phyloP scores from a whole-genome alignment of 37 sponge, comb jelly and placozoan genomes.

The Aphrocallistes beatrix region DNA sequence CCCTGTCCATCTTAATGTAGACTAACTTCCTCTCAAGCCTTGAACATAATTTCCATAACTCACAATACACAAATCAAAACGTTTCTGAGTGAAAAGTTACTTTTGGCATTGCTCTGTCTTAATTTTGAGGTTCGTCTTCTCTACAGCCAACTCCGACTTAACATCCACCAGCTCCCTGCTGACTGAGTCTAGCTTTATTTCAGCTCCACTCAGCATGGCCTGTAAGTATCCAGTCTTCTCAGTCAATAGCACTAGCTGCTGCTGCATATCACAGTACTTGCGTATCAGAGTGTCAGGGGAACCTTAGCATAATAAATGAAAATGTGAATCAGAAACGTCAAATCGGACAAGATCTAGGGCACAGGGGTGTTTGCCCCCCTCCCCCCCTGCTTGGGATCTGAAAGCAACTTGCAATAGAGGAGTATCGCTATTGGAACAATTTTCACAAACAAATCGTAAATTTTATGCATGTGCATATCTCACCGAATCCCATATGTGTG shows the following conservation, averaged over 20 bases:
- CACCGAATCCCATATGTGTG: constrained; percentile 18
- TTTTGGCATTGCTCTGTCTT: not conserved
- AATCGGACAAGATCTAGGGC: too few relatives aligned
- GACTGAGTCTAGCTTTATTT: not conserved
- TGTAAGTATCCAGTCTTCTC: not conserved
- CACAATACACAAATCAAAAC: not conserved
- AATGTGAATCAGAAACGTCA: too few relatives aligned
- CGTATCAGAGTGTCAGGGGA: constrained; percentile 6
- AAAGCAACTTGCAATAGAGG: too few relatives aligned
- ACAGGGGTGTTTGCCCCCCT: too few relatives aligned
- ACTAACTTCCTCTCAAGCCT: not conserved
- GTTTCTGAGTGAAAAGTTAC: not conserved
- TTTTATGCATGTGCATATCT: too few relatives aligned
- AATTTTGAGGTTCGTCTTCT: not conserved
- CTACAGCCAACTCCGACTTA: not conserved
- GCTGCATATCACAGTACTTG: constrained; percentile 14
- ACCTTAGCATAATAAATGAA: too few relatives aligned
- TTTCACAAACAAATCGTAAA: too few relatives aligned
- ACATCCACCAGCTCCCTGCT: not conserved
- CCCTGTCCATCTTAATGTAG: constrained; percentile 16
- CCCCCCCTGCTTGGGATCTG: too few relatives aligned
- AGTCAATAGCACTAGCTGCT: not conserved
- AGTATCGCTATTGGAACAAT: too few relatives aligned
- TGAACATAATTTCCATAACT: not conserved
- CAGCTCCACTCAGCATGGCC: not conserved